Conservation (phyloP, 2,888 invertebrate genomes). For the Euplexia lucipara region DNA sequence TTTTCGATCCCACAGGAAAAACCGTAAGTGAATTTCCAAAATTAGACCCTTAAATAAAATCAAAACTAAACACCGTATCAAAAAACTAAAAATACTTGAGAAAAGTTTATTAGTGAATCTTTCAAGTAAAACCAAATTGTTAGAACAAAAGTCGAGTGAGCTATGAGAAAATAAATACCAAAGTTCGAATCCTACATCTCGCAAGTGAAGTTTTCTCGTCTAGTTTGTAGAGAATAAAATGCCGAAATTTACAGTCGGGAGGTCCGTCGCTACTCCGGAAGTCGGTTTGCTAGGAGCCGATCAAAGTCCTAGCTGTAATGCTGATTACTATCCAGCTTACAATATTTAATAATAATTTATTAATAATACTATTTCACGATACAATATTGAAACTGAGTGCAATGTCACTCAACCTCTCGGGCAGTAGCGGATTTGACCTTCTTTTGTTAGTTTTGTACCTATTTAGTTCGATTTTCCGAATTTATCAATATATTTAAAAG, state of each 20-base stretch:
- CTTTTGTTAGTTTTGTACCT: too few relatives aligned
- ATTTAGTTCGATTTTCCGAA: too few relatives aligned
- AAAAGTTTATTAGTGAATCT: accelerated
- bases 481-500: too few relatives aligned
- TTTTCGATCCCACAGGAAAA: conserved; percentile 8
- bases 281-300: conserved; percentile 9
- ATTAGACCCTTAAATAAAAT: conserved; percentile 2
- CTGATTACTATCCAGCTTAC: too few relatives aligned
- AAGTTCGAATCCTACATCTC: conserved; percentile 37
- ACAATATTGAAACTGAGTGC: too few relatives aligned
- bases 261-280: conserved; percentile 42
- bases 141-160: background rate
- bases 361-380: too few relatives aligned
- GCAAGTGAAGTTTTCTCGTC: conserved; percentile 4
- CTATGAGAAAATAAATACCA: background rate
- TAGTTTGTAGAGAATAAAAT: background rate
- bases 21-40: background rate
- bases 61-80: accelerated
- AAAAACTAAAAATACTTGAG: conserved; percentile 1
- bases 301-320: background rate
- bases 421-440: background rate
- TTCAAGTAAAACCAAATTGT: background rate
- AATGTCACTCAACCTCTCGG: background rate
- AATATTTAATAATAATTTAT: too few relatives aligned
- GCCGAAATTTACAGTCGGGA: background rate